These are phyloP conservation scores for Acheta domesticus DNA, from an alignment of 2,888 invertebrate species.

Conservation along the genomic window DNA sequence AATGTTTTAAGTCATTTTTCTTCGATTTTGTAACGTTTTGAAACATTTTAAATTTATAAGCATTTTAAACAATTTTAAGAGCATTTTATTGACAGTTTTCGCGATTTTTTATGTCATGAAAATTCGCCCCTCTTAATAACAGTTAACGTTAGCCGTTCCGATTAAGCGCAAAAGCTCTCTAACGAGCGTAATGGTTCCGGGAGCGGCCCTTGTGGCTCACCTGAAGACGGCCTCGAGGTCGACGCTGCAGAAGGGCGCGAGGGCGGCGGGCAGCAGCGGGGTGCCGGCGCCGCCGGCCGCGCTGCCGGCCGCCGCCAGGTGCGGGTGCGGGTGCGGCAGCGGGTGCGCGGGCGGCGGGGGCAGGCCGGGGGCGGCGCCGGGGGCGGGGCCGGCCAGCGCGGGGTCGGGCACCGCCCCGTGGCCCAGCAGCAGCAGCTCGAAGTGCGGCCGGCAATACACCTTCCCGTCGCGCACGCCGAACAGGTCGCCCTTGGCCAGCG, in stretches of 20 bases:
- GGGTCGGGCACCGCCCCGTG: conserved; percentile 31
- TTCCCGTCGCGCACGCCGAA: conserved; percentile 84
- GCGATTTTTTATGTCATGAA: no score
- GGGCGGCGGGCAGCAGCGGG: conserved; percentile 55
- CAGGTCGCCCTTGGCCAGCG: conserved; percentile 83
- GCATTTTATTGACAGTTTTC: no score
- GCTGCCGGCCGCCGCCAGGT: conserved; percentile 29
- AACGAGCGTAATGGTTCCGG: no score
- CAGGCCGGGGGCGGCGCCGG: conserved; percentile 54
- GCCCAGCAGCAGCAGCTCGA: conserved; percentile 56
- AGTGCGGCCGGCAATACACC: conserved; percentile 66
- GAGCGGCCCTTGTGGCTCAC: not conserved
- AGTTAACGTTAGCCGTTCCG: no score
- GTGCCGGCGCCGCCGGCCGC: conserved; percentile 49
- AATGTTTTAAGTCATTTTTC: no score
- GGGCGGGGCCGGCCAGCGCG: conserved; percentile 27
- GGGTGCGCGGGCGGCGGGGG: conserved; percentile 49
- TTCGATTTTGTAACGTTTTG: no score
- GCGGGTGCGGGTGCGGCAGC: conserved; percentile 42
- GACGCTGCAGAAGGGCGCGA: conserved; percentile 39
- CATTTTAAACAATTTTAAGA: no score
- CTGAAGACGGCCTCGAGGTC: conserved; percentile 39
- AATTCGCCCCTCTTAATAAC: no score
- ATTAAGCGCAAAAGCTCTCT: no score
- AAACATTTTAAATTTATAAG: no score